phyloP scores from a whole-genome alignment of 2,797 vertebrate species.

The Saxicola maurus region DNA sequence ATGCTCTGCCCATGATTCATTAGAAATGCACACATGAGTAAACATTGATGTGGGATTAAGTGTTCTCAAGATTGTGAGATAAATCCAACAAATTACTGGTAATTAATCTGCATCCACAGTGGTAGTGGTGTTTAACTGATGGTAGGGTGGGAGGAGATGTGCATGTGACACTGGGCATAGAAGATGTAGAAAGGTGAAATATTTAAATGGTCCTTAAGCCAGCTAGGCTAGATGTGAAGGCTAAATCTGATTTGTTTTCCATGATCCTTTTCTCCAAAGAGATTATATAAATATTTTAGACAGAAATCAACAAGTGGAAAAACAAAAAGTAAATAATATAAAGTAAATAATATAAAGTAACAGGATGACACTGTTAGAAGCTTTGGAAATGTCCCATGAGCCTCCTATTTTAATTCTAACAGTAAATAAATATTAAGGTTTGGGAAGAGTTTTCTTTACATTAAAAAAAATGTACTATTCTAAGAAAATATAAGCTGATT shows the following conservation, averaged over 20 bases:
- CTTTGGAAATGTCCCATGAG: not conserved
- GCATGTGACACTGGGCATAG: fast-evolving
- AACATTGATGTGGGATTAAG: not conserved
- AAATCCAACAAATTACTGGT: not conserved
- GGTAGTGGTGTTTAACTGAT: not conserved
- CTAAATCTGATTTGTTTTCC: not conserved
- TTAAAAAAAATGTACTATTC: not conserved
- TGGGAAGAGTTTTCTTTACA: not conserved
- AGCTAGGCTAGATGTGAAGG: not conserved
- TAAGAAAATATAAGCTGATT: not conserved
- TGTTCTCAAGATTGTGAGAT: not conserved
- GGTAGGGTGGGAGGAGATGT: too few species aligned
- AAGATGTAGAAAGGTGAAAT: not conserved
- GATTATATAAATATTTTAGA: not conserved
- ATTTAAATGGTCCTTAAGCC: not conserved
- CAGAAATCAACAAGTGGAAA: not conserved
- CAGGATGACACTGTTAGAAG: not conserved
- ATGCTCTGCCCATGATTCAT: not conserved
- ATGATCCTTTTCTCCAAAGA: not conserved
- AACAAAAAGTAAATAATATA: not conserved
- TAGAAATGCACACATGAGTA: not conserved
- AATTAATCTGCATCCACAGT: not conserved
- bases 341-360: not conserved
- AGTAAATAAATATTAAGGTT: not conserved
- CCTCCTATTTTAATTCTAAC: not conserved